Evolutionary conservation across 2,888 invertebrate genomes (phyloP), one percentile per base, ranked within the genome.

Genomic region (Actias luna): DNA sequence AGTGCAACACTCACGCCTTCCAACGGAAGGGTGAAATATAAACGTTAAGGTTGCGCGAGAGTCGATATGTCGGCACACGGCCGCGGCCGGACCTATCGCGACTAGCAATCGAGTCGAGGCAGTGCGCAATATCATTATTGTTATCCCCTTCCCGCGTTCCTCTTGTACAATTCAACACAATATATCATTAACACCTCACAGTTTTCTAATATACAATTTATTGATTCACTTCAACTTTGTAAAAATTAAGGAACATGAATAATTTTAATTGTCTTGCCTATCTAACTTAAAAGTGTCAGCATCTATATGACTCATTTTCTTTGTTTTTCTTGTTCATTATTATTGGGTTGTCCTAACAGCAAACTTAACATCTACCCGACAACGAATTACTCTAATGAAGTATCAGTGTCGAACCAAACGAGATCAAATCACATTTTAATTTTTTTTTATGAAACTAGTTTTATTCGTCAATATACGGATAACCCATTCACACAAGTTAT

Each of bases 51-150:
- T 18, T 59, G 63, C 62, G 66, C 65, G 63, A 64, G 65, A 64
- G 57, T 36, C 60, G 66, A 60, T 68, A 64, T 65, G 64, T 52
- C 61, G 50, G 58, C 59, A 52, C 35, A 29, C 42, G 65, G 67
- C 60, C 46, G 46, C 46, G 46, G 46, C 7, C 46, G 61, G 59
- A 61, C 61, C 59, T 72, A 72, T 72, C 70, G 63, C 35, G 58
- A 65, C 67, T 50, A 65, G 70, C 68, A 75, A 78, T 78, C 72
- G 65, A 65, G 65, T 59, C 63, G 64, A 65, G 42, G 65, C 68
- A 62, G 75, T 62, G 65, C 70, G 73, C 73, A 76, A 73, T 81
- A 84, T 89, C 89, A 87, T 88, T 89, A 88, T 87, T 84, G 84
- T 79, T 78, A 82, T 83, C 78, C 77, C 69, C 67, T 65, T 67